phyloP scores from a whole-genome alignment of 2,888 invertebrate species.

The Dynastes tityus region DNA sequence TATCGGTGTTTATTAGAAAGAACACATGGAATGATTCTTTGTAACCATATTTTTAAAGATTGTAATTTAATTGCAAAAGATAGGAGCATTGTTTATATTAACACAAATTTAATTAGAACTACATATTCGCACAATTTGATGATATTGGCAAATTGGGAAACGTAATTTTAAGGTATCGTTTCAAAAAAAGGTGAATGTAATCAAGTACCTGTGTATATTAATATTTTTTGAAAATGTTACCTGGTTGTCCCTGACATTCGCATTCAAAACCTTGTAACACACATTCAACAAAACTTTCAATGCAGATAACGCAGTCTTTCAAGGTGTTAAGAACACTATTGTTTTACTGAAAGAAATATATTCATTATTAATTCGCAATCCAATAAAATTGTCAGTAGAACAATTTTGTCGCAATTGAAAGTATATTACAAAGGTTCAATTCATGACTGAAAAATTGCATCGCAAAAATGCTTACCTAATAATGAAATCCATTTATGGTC shows the following conservation, averaged over 20 bases:
- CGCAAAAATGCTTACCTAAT: constrained; percentile 4
- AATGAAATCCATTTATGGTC: constrained; percentile 35
- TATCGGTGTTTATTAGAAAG: background rate
- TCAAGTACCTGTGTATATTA: too few relatives aligned
- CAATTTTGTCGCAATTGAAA: background rate
- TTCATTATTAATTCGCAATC: too few relatives aligned
- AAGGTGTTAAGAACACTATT: background rate
- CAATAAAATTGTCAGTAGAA: too few relatives aligned
- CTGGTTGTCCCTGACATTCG: background rate
- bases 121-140: background rate
- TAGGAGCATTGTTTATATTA: background rate
- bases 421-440: background rate
- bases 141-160: background rate
- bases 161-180: background rate
- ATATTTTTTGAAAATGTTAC: background rate
- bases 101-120: background rate
- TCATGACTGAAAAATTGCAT: constrained; percentile 27
- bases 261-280: background rate
- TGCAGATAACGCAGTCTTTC: background rate
- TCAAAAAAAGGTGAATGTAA: too few relatives aligned
- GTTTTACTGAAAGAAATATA: too few relatives aligned
- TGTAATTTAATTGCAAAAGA: too few relatives aligned
- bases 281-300: background rate
- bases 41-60: background rate
- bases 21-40: background rate